Evolutionary conservation across 2,113 vertebrate species (phyloP).

Genomic region (Perca schrenkii): DNA sequence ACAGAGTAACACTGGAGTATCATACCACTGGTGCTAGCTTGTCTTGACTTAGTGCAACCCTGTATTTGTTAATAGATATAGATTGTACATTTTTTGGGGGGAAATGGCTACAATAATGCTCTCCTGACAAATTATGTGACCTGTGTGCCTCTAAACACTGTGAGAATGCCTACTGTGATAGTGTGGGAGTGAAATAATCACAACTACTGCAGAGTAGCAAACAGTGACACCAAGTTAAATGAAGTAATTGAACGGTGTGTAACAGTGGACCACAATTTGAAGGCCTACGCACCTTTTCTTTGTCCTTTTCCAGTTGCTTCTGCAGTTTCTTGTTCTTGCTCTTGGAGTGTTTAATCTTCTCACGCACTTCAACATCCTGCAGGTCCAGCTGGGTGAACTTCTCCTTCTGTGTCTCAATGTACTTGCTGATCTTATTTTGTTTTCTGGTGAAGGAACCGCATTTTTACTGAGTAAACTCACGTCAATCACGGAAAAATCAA

Average conservation of each 20-base stretch:
- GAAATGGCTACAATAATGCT: slow-evolving; percentile 4
- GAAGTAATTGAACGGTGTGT: slow-evolving; percentile 1
- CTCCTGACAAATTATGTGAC: slow-evolving; percentile 7
- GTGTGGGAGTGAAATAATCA: slow-evolving; percentile 12
- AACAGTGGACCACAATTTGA: slow-evolving; percentile 17
- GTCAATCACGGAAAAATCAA: neutral
- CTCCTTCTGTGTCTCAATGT: slow-evolving; percentile 91
- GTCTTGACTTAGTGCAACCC: slow-evolving; percentile 32
- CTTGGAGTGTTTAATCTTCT: slow-evolving; percentile 93
- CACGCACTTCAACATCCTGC: slow-evolving; percentile 95
- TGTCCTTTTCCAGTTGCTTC: slow-evolving; percentile 95
- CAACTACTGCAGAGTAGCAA: slow-evolving; percentile 12
- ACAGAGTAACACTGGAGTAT: slow-evolving; percentile 50
- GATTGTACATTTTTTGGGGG: slow-evolving; percentile 20
- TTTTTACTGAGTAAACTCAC: slow-evolving; percentile 30
- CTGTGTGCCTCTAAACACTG: slow-evolving; percentile 4
- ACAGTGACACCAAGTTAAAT: neutral
- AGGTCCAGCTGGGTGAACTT: slow-evolving; percentile 95
- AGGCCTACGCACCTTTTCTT: slow-evolving; percentile 90
- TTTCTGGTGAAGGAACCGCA: slow-evolving; percentile 84
- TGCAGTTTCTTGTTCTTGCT: slow-evolving; percentile 93
- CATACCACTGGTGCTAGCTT: slow-evolving; percentile 36
- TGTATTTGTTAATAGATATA: slow-evolving; percentile 38
- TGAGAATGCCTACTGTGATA: slow-evolving; percentile 23
- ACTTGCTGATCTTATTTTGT: slow-evolving; percentile 88